Evolutionary conservation across 2,797 vertebrate species (phyloP), one percentile per base, ranked within the genome.

Genomic region (Hybognathus amarus): DNA sequence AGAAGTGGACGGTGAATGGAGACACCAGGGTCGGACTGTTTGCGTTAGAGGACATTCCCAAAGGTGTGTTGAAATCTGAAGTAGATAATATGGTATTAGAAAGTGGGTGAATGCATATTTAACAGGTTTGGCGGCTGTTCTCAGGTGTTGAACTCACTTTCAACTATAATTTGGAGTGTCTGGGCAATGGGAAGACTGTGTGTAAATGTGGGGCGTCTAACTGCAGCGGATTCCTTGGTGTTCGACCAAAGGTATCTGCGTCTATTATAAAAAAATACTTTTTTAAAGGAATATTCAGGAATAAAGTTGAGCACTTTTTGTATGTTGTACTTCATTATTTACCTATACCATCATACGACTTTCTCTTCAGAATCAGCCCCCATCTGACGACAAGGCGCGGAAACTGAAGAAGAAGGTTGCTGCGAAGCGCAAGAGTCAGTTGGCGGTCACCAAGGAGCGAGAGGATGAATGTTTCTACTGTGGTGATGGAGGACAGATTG

Each of bases 391-490:
- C 85, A 96, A 95, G 88, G 91, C 92, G 79, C 97, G 96, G 91
- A 97, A 97, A 91, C 94, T 97, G 10, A 98, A 94, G 91, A 96
- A 95, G 86, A 95, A 92, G 82, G 93, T 93, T 0, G 89, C 93
- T 56, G 94, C 94, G 85, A 98, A 98, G 92, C 97, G 96, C 89
- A 95, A 97, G 88, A 96, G 95, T 0, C 97, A 97, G 88, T 95
- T 95, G 0, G 96, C 96, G 89, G 92, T 97, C 84, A 96, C 95
- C 85, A 98, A 98, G 92, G 97, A 98, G 83, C 94, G 97, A 47
- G 98, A 99, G 84, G 98, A 99, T 0, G 98, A 99, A 87, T 99
- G 98, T 87, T 99, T 99, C 94, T 98, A 96, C 93, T 99, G 98
- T 5, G 98, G 98, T 6, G 98, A 99, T 0, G 96, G 97, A 18